Percentiles rank a stretch among this genome's conserved stretches.
These are phyloP conservation scores for Carcharodon carcharias DNA, from an alignment of 2,797 vertebrate species.

Conservation along the genomic window DNA sequence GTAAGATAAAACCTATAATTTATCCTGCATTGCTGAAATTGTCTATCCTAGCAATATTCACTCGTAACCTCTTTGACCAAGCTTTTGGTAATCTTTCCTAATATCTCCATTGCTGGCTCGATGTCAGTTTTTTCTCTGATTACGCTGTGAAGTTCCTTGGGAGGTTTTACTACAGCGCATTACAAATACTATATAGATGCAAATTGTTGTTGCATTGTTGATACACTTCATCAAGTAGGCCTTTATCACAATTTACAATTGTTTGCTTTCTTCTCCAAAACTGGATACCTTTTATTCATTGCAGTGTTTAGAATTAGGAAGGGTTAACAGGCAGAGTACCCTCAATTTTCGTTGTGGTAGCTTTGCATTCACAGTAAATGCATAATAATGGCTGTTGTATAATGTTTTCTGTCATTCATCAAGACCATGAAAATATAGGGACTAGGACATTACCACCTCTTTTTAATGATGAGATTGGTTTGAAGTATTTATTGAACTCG, in stretches of 20 bases:
- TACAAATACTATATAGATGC: background rate
- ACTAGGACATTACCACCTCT: background rate
- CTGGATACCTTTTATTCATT: background rate
- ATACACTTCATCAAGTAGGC: background rate
- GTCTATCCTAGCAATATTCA: background rate
- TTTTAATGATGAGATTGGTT: background rate
- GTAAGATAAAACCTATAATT: background rate
- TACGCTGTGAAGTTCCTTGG: background rate
- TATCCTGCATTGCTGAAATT: background rate
- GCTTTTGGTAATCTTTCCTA: background rate
- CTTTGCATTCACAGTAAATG: background rate
- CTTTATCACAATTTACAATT: background rate
- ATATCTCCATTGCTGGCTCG: background rate
- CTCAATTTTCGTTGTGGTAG: background rate
- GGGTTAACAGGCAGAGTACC: background rate
- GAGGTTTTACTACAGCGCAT: no score
- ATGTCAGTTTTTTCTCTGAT: background rate
- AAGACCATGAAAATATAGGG: background rate
- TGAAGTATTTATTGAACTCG: background rate
- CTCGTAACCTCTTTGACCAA: background rate
- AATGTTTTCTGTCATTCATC: background rate
- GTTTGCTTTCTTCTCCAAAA: background rate
- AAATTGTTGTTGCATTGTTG: background rate
- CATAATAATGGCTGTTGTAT: background rate
- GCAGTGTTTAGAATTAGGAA: background rate